Evolutionary conservation across 2,113 vertebrate genomes (phyloP), one percentile per base, ranked within the genome.

Genomic region (Morone saxatilis): DNA sequence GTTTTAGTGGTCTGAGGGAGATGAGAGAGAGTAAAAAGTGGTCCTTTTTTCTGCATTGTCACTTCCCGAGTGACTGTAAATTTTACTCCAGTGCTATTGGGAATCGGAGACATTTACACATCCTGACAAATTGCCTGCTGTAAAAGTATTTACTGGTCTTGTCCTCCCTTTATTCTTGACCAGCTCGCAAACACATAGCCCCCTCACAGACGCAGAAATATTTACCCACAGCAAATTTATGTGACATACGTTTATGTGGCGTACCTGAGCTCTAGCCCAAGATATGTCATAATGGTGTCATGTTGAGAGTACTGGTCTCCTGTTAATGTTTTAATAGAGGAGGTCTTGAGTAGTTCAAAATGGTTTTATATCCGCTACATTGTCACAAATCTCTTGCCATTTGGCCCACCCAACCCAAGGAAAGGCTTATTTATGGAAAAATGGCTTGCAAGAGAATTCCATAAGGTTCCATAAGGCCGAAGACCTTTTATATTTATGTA

Each of bases 61-160:
- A 97, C 97, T 96, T 98, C 95, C 97, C 94, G 95, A 96, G 96
- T 94, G 96, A 96, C 96, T 96, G 96, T 98, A 97, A 97, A 98
- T 98, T 97, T 95, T 95, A 92, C 91, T 87, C 93, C 95, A 93
- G 95, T 94, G 96, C 96, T 97, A 96, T 96, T 95, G 93, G 92
- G 96, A 97, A 94, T 96, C 94, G 95, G 94, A 96, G 95, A 95
- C 96, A 96, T 97, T 97, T 97, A 96, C 50, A 94, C 91, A 91
- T 96, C 94, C 96, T 97, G 97, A 98, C 96, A 97, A 97, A 98
- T 96, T 96, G 96, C 96, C 93, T 95, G 94, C 94, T 94, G 93
- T 96, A 96, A 97, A 97, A 88, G 96, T 98, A 97, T 98, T 97
- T 98, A 97, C 96, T 94, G 94, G 95, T 95, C 95, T 96, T 94